These are phyloP conservation scores for Hanleya hanleyi DNA, from an alignment of 2,888 invertebrate genomes.

Conservation along the genomic window DNA sequence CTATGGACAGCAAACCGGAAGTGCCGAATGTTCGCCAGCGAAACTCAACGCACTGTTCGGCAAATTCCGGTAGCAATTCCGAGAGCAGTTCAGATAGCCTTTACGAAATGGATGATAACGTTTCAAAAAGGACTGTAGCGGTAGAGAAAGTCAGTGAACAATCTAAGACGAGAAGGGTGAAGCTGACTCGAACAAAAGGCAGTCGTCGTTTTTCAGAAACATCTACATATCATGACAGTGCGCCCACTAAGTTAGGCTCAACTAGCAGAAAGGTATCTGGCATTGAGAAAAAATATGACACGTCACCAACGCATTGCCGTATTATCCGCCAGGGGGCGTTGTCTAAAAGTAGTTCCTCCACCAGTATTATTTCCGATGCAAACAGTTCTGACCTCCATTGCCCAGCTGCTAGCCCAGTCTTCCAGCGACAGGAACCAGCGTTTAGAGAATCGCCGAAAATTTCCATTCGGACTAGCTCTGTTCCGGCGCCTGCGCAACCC, in stretches of 20 bases:
- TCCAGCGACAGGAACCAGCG: not conserved
- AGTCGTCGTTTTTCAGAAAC: too few relatives aligned
- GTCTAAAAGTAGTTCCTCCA: conserved; percentile 48
- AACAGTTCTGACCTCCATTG: conserved; percentile 23
- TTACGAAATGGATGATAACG: too few relatives aligned
- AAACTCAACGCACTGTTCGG: not conserved
- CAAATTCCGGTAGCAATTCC: not conserved
- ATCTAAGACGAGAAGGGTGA: too few relatives aligned
- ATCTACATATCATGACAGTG: too few relatives aligned
- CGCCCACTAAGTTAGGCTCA: too few relatives aligned
- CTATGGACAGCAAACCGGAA: not conserved
- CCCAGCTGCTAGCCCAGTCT: conserved; percentile 7
- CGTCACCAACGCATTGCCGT: not conserved
- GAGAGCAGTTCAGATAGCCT: not conserved
- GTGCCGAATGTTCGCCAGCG: not conserved
- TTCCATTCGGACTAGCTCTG: not conserved
- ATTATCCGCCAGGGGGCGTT: conserved; percentile 38
- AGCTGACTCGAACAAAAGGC: too few relatives aligned
- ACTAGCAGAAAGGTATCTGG: too few relatives aligned
- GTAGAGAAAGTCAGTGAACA: too few relatives aligned
- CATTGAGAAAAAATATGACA: too few relatives aligned
- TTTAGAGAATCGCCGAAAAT: conserved; percentile 4
- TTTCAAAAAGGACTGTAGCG: too few relatives aligned
- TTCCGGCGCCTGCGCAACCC: not conserved
- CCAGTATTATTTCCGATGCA: conserved; percentile 45